A percentile compares a stretch with the other conserved stretches of the same genome.
These are phyloP conservation scores for Drosophila erecta DNA, from an alignment of 1,140 invertebrate species.

Conservation along the genomic window DNA sequence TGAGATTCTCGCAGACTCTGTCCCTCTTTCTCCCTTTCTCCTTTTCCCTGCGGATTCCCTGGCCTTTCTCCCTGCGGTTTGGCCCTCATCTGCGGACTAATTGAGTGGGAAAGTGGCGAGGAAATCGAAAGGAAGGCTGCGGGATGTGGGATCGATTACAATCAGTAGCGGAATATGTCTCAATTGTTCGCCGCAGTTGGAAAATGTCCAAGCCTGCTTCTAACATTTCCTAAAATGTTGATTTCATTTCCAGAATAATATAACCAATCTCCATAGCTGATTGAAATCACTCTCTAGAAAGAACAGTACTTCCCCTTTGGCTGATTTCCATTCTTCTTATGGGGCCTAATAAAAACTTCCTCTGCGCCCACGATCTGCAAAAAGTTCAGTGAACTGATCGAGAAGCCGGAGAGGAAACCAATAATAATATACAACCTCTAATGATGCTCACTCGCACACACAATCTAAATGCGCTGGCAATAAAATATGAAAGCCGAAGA, in stretches of 20 bases:
- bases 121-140: conserved; percentile 43
- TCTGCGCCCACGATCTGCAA: conserved; percentile 44
- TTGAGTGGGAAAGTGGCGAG: conserved; percentile 57
- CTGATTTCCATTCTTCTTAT: conserved; percentile 24
- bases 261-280: too few relatives aligned
- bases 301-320: conserved; percentile 2
- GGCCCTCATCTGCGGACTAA: conserved; percentile 44
- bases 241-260: neutral
- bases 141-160: conserved; percentile 30
- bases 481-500: conserved; percentile 63
- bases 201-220: neutral
- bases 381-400: conserved; percentile 68
- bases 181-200: conserved; percentile 3
- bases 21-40: conserved; percentile 6
- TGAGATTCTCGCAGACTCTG: conserved; percentile 37
- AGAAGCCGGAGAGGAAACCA: conserved; percentile 27
- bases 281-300: neutral
- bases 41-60: neutral
- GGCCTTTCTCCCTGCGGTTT: conserved; percentile 22
- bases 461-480: conserved; percentile 62
- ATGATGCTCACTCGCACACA: conserved; percentile 54
- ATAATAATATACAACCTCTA: conserved; percentile 67
- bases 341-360: conserved; percentile 38
- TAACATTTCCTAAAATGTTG: neutral
- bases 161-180: conserved; percentile 18